Conservation (phyloP, 2,113 vertebrate genomes). For the Sapajus apella region DNA sequence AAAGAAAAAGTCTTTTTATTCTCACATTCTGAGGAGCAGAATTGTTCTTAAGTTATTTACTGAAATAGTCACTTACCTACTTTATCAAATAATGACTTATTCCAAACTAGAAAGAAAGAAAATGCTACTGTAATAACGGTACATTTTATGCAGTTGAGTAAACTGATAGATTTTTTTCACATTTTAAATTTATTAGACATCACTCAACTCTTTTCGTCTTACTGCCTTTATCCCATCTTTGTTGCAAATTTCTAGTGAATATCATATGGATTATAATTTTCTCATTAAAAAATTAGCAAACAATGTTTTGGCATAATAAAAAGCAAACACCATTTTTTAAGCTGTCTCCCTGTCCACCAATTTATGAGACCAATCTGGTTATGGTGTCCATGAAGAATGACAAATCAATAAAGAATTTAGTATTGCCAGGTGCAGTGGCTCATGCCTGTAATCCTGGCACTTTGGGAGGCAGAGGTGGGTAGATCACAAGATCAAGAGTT, state of each 20-base stretch:
- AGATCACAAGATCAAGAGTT: no score
- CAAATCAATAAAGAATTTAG: background rate
- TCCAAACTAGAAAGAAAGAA: background rate
- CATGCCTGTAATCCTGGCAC: no score
- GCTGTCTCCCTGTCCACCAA: background rate
- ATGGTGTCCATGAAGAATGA: background rate
- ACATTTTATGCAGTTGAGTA: background rate
- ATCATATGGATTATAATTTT: background rate
- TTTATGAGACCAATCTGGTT: background rate
- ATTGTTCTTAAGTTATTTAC: conserved; percentile 4
- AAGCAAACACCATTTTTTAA: conserved; percentile 1
- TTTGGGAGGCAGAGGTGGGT: no score
- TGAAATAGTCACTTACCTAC: background rate
- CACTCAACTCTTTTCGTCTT: background rate
- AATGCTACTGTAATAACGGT: background rate
- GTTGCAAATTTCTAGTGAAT: background rate
- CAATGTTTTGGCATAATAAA: background rate
- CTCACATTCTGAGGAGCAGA: background rate
- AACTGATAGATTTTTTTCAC: background rate
- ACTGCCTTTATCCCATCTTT: background rate
- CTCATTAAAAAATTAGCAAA: conserved; percentile 28
- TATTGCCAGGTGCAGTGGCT: no score
- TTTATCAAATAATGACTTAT: conserved; percentile 20
- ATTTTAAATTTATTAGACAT: background rate
- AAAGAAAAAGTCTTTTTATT: conserved; percentile 33